Conservation (phyloP, 2,797 vertebrate species). For the Phoeniculus purpureus region DNA sequence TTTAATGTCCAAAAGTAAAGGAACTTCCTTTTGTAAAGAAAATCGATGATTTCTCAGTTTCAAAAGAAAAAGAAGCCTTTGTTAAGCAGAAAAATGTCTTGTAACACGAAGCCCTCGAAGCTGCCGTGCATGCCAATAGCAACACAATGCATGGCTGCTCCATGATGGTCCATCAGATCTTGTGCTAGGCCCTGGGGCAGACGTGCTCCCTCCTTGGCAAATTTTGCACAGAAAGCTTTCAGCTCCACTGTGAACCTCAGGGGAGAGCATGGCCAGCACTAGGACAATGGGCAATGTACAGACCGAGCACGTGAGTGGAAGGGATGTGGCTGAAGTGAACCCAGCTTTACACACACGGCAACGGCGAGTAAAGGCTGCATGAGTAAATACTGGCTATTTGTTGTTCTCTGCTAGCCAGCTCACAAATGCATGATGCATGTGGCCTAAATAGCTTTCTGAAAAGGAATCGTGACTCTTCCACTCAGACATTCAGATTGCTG, state of each 20-base stretch:
- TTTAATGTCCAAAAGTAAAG: slow-evolving; percentile 15
- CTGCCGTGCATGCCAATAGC: not conserved
- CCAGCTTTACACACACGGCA: rapidly evolving
- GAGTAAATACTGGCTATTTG: not conserved
- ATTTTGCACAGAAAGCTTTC: not conserved
- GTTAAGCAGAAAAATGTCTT: not conserved
- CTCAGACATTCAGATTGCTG: not conserved
- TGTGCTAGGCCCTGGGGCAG: rapidly evolving
- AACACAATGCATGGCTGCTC: rapidly evolving
- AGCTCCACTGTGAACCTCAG: not conserved
- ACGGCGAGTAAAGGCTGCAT: not conserved
- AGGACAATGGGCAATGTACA: not conserved
- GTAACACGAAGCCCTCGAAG: not conserved
- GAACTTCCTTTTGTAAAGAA: slow-evolving; percentile 24
- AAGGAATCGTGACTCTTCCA: not conserved
- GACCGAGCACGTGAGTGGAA: not conserved
- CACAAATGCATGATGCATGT: not conserved
- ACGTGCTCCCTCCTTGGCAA: not conserved
- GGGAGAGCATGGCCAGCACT: not conserved
- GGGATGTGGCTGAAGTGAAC: not conserved
- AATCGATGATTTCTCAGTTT: not conserved
- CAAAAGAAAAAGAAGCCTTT: not conserved
- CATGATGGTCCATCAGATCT: not conserved
- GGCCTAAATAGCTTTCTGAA: slow-evolving; percentile 1
- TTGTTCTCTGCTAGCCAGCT: not conserved